These are phyloP conservation scores for Aurelia sp. DNA, from an alignment of 30 jellyfish, hydroid and myxozoan genomes.

Conservation along the genomic window DNA sequence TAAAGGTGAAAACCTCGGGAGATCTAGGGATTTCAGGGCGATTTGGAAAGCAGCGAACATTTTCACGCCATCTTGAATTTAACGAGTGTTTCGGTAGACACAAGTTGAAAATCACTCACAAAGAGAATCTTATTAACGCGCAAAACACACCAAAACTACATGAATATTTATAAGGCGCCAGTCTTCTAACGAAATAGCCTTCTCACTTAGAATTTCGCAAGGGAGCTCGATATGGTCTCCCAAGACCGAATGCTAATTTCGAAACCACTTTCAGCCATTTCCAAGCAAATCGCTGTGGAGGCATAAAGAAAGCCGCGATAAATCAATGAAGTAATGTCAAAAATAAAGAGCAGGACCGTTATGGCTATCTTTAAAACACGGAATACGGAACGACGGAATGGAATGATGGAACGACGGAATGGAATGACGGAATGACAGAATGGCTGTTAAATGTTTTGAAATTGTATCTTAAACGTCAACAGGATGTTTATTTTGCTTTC, in stretches of 20 bases:
- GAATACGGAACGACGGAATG: too few species aligned
- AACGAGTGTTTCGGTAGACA: slow-evolving; percentile 41
- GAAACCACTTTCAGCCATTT: background rate
- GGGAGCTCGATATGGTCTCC: slow-evolving; percentile 10
- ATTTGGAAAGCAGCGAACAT: background rate
- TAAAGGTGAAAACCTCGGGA: background rate
- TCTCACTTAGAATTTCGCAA: slow-evolving; percentile 26
- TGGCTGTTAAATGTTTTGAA: too few species aligned
- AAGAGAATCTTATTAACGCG: slow-evolving; percentile 31
- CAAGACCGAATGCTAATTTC: background rate
- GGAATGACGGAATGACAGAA: too few species aligned
- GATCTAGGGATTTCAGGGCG: slow-evolving; percentile 6
- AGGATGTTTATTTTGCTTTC: too few species aligned
- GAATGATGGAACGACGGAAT: too few species aligned
- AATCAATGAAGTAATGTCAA: background rate
- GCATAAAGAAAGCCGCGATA: slow-evolving; percentile 7
- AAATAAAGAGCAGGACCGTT: background rate
- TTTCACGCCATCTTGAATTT: slow-evolving; percentile 11
- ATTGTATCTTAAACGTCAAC: too few species aligned
- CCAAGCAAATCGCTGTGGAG: background rate
- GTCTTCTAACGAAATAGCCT: slow-evolving; percentile 13
- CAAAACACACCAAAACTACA: slow-evolving; percentile 36
- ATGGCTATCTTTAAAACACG: too few species aligned
- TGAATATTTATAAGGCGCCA: slow-evolving; percentile 53
- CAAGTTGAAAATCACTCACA: slow-evolving; percentile 23